phyloP scores from a whole-genome alignment of 2,888 invertebrate species.

The Clistopyga incitator region DNA sequence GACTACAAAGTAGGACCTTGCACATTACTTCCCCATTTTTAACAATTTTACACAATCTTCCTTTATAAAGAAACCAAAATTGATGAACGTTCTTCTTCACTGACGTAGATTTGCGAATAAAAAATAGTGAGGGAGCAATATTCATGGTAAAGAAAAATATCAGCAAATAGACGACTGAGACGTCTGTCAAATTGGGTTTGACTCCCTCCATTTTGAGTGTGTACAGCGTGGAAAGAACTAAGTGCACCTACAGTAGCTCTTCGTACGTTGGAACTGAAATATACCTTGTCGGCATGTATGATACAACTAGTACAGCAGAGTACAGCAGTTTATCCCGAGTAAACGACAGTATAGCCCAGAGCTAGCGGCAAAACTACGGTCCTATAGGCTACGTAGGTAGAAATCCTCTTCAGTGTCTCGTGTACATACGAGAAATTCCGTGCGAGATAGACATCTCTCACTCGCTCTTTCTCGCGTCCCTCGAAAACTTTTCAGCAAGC shows the following conservation, averaged over 20 bases:
- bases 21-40: too few relatives aligned
- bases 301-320: background rate
- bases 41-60: too few relatives aligned
- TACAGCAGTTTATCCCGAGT: constrained; percentile 48
- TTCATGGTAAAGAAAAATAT: too few relatives aligned
- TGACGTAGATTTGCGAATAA: too few relatives aligned
- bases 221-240: constrained; percentile 49
- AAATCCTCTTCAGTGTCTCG: constrained; percentile 58
- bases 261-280: constrained; percentile 34
- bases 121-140: too few relatives aligned
- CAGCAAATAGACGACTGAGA: too few relatives aligned
- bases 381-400: constrained; percentile 29
- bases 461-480: constrained; percentile 45
- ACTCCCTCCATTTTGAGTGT: constrained; percentile 9
- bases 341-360: constrained; percentile 37
- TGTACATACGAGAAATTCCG: constrained; percentile 54
- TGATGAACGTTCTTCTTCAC: too few relatives aligned
- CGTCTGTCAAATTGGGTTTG: background rate
- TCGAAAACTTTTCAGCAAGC: constrained; percentile 60
- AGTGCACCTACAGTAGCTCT: constrained; percentile 56
- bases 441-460: constrained; percentile 50
- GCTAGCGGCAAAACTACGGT: constrained; percentile 49
- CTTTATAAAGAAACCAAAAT: too few relatives aligned
- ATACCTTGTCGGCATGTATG: constrained; percentile 45
- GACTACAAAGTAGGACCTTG: too few relatives aligned